Percentiles rank a stretch among this genome's conserved stretches.
Conservation (phyloP, 1,140 invertebrate species). For the Lanistes nyassanus region DNA sequence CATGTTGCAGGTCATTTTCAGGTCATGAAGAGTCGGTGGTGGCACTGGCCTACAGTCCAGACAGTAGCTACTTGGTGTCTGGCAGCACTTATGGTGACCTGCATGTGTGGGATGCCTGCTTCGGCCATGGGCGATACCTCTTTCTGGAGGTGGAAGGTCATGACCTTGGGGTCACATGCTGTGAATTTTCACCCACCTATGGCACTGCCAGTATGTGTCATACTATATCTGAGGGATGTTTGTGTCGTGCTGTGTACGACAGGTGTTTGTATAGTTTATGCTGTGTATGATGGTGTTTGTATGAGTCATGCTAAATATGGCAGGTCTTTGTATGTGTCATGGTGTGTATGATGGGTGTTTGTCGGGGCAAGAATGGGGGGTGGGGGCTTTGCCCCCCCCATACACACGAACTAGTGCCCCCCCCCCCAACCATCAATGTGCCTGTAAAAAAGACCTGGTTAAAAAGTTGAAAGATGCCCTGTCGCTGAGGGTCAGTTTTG, state of each 20-base stretch:
- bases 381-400: too few relatives aligned
- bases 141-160: conserved; percentile 75
- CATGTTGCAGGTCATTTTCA: conserved; percentile 71
- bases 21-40: conserved; percentile 77
- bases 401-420: too few relatives aligned
- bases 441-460: too few relatives aligned
- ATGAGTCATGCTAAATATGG: not conserved
- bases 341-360: too few relatives aligned
- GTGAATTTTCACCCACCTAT: conserved; percentile 73
- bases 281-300: not conserved
- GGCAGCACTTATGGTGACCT: conserved; percentile 76
- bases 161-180: conserved; percentile 78
- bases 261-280: too few relatives aligned
- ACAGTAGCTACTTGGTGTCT: conserved; percentile 75
- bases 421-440: too few relatives aligned
- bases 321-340: too few relatives aligned
- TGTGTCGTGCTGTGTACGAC: too few relatives aligned
- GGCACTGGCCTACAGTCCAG: conserved; percentile 74
- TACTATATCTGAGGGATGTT: not conserved
- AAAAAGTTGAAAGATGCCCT: too few relatives aligned
- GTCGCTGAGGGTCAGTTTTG: too few relatives aligned
- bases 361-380: too few relatives aligned
- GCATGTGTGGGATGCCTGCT: conserved; percentile 73
- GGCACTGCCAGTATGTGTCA: conserved; percentile 47
- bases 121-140: conserved; percentile 65